phyloP scores from a whole-genome alignment of 2,797 vertebrate species.

The Eleutherodactylus coqui region DNA sequence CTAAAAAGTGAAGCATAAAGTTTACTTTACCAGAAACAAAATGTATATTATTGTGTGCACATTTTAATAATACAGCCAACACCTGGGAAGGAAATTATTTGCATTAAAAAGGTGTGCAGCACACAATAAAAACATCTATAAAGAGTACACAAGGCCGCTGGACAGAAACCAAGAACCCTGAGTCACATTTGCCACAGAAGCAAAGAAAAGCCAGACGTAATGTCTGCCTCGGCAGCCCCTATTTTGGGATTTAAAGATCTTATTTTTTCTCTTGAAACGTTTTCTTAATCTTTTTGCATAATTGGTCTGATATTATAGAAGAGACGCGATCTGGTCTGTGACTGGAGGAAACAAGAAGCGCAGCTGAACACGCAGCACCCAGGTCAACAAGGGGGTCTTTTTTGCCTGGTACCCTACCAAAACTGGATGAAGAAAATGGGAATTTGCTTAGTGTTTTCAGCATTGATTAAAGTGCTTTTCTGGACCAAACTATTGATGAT shows the following conservation, averaged over 20 bases:
- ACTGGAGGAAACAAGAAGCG: constrained; percentile 72
- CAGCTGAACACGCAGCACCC: constrained; percentile 50
- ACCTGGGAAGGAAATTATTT: constrained; percentile 65
- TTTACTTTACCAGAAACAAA: neutral
- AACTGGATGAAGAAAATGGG: constrained; percentile 66
- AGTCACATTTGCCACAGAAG: constrained; percentile 80
- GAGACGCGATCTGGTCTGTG: constrained; percentile 71
- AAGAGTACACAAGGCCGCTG: constrained; percentile 71
- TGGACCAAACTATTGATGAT: too few relatives aligned
- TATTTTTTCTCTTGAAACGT: constrained; percentile 76
- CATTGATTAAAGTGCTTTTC: constrained; percentile 60
- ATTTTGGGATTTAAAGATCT: constrained; percentile 81
- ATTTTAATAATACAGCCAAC: constrained; percentile 29
- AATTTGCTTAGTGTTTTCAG: constrained; percentile 58
- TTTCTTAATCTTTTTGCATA: constrained; percentile 66
- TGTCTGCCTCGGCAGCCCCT: constrained; percentile 79
- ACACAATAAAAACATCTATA: constrained; percentile 69
- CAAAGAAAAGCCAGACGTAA: constrained; percentile 78
- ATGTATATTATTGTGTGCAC: constrained; percentile 8
- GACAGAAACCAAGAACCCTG: constrained; percentile 76
- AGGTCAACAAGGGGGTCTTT: constrained; percentile 76
- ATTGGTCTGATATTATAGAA: constrained; percentile 65
- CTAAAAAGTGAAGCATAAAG: neutral
- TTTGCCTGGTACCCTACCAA: constrained; percentile 65
- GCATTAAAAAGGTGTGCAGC: constrained; percentile 67